Conservation (phyloP, 37 sponge, comb jelly and placozoan genomes). For the Oscarella lobularis region DNA sequence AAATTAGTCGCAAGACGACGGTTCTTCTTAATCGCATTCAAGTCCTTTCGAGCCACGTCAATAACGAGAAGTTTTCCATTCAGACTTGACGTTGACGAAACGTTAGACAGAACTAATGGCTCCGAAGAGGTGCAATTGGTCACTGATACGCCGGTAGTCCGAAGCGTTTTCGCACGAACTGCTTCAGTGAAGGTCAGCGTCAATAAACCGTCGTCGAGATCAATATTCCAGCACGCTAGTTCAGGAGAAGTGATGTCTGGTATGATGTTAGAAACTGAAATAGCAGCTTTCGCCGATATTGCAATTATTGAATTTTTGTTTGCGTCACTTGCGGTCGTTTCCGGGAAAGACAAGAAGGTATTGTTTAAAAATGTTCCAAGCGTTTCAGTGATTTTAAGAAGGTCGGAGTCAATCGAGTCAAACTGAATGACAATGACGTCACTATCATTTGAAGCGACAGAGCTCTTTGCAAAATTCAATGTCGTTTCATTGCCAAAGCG, state of each 20-base stretch:
- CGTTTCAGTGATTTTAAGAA: neutral
- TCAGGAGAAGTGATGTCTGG: conserved; percentile 58
- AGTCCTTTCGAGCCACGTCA: conserved; percentile 7
- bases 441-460: neutral
- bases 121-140: conserved; percentile 1
- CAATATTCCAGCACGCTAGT: conserved; percentile 35
- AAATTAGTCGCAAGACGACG: conserved; percentile 31
- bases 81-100: neutral
- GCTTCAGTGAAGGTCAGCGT: conserved; percentile 53
- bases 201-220: conserved; percentile 40
- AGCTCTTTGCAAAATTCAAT: neutral
- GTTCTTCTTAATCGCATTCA: conserved; percentile 56
- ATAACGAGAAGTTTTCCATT: conserved; percentile 10
- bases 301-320: neutral
- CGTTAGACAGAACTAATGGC: neutral
- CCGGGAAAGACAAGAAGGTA: conserved; percentile 1
- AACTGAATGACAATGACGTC: neutral
- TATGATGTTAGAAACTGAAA: conserved; percentile 46
- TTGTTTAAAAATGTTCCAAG: neutral
- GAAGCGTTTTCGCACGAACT: conserved; percentile 49
- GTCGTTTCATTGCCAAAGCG: neutral
- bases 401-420: neutral
- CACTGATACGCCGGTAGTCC: conserved; percentile 31
- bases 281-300: neutral
- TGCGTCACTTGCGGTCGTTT: neutral